Evolutionary conservation across 2,797 vertebrate genomes (phyloP), one percentile per base, ranked within the genome.

Genomic region (Chaetophractus vellerosus): DNA sequence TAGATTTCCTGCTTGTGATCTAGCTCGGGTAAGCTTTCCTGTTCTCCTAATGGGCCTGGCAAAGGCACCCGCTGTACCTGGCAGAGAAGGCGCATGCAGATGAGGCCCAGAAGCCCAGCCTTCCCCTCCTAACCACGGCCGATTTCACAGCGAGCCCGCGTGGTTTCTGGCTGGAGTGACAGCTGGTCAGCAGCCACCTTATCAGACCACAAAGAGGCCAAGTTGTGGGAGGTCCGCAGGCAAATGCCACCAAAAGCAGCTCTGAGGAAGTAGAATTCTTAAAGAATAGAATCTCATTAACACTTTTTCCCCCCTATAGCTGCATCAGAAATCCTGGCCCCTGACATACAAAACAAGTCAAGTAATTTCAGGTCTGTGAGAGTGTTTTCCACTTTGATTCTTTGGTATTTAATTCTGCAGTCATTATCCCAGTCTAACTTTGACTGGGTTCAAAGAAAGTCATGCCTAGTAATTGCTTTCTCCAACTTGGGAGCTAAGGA

Each of bases 141-240:
- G 91, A 94, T 75, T 79, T 95, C 83, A 72, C 41, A 61, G 90
- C 95, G 82, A 96, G 50, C 83, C 74, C 26, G 52, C 78, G 90
- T 59, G 0, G 48, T 50, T 91, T 90, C 24, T 96, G 94, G 96
- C 95, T 96, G 59, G 91, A 98, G 82, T 93, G 95, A 90, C 96
- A 97, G 97, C 96, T 98, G 97, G 97, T 98, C 90, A 96, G 95
- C 69, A 97, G 96, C 97, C 96, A 97, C 84, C 93, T 95, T 95
- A 97, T 92, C 96, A 96, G 88, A 96, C 96, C 87, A 96, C n/a
- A 96, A 96, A 96, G 95, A 88, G 2, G 92, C 95, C 88, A 95
- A 92, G 38, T 59, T 80, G 31, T 97, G 97, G 86, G 94, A 97
- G 97, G 95, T 36, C 0, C 0, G 50, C 6, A 31, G 68, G 92